Conservation (phyloP, 2,797 vertebrate species). For the Xyrichtys novacula region DNA sequence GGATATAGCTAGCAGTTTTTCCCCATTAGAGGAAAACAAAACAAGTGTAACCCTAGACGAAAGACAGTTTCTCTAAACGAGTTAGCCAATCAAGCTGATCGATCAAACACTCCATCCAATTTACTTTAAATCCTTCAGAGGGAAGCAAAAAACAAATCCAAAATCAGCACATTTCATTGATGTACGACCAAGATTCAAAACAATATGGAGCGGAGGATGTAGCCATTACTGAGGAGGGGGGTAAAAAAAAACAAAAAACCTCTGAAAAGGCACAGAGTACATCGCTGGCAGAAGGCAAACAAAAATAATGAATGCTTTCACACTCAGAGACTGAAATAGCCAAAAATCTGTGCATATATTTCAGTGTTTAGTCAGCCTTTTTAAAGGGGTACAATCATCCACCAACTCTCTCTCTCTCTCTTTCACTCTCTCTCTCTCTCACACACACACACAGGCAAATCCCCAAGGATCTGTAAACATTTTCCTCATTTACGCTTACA, state of each 20-base stretch:
- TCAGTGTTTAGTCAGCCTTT: conserved; percentile 24
- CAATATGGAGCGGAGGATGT: conserved; percentile 1
- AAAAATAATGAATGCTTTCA: conserved; percentile 14
- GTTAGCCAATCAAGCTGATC: conserved; percentile 11
- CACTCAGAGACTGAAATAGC: conserved; percentile 9
- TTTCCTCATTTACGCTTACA: conserved; percentile 8
- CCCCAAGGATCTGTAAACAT: not conserved
- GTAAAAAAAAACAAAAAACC: not conserved
- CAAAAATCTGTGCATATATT: not conserved
- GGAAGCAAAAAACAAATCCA: conserved; percentile 24
- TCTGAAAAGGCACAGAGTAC: not conserved
- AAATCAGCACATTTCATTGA: conserved; percentile 12
- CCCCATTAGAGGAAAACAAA: conserved; percentile 1
- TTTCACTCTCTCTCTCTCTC: not conserved
- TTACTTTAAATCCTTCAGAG: conserved; percentile 36
- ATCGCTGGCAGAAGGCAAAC: not conserved
- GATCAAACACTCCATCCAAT: conserved; percentile 24
- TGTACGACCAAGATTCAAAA: conserved; percentile 5
- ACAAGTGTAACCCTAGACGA: not conserved
- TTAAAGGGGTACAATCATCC: not conserved
- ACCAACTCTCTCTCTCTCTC: not conserved
- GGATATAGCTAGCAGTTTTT: not conserved
- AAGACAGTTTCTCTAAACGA: conserved; percentile 31
- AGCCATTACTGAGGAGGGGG: not conserved
- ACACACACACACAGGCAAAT: conserved; percentile 1